phyloP scores from a whole-genome alignment of 2,888 invertebrate species.

The Rosalia funebris region DNA sequence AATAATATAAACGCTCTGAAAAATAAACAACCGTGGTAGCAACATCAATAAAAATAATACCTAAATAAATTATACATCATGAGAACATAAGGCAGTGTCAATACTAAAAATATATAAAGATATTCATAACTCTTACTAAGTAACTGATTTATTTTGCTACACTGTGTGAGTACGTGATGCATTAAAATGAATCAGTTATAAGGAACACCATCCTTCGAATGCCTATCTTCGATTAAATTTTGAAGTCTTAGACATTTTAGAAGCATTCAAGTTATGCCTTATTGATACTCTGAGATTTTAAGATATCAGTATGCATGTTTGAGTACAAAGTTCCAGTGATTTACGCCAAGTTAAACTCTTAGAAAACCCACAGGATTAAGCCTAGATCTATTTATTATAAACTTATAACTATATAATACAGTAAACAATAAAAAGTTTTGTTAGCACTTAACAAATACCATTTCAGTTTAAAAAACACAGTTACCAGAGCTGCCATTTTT shows the following conservation, averaged over 20 bases:
- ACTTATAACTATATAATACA: constrained; percentile 49
- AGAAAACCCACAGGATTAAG: constrained; percentile 17
- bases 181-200: constrained; percentile 21
- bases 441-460: constrained; percentile 45
- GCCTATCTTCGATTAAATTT: constrained; percentile 10
- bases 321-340: constrained; percentile 21
- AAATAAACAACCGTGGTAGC: constrained; percentile 26
- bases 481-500: constrained; percentile 39
- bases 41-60: constrained; percentile 31
- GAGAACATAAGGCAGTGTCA: constrained; percentile 53
- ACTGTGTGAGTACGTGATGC: not conserved
- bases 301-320: constrained; percentile 22
- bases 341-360: constrained; percentile 12
- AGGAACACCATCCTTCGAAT: constrained; percentile 11
- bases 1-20: constrained; percentile 25
- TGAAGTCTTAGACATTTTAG: constrained; percentile 18
- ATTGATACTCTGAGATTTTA: constrained; percentile 15
- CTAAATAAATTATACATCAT: constrained; percentile 37
- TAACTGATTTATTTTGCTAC: constrained; percentile 19
- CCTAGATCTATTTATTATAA: constrained; percentile 19
- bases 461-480: constrained; percentile 48
- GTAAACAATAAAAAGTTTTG: constrained; percentile 48
- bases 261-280: constrained; percentile 17
- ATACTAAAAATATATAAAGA: constrained; percentile 43
- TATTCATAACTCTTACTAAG: constrained; percentile 27